phyloP scores from a whole-genome alignment of 2,113 vertebrate species.

The Equus quagga region DNA sequence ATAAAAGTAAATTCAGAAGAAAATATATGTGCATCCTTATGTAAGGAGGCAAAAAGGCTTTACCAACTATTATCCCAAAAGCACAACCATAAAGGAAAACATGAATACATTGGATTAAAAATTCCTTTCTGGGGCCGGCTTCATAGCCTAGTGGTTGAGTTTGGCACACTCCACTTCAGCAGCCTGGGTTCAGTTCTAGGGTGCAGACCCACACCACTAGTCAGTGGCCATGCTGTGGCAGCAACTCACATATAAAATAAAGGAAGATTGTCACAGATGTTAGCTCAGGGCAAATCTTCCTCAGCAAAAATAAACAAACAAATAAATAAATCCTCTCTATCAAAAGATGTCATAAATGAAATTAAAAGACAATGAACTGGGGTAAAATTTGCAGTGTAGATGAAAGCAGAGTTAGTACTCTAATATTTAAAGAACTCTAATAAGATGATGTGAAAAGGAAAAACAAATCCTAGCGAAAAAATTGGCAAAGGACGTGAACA shows the following conservation, averaged over 20 bases:
- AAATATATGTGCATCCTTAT: background rate
- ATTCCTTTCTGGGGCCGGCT: too few species aligned
- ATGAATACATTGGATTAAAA: background rate
- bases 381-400: background rate
- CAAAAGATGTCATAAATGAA: background rate
- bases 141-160: too few species aligned
- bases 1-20: conserved; percentile 28
- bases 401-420: background rate
- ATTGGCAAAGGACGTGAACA: background rate
- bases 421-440: background rate
- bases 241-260: too few species aligned
- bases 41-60: background rate
- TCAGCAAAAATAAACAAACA: too few species aligned
- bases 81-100: background rate
- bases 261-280: too few species aligned
- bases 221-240: too few species aligned
- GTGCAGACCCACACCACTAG: too few species aligned
- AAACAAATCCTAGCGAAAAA: background rate
- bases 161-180: too few species aligned
- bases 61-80: background rate
- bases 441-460: background rate
- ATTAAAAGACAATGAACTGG: background rate
- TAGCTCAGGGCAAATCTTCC: too few species aligned
- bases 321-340: background rate
- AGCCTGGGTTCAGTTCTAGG: too few species aligned